These are phyloP conservation scores for Pristionchus exspectatus DNA, from an alignment of 2,888 invertebrate genomes.

Conservation along the genomic window DNA sequence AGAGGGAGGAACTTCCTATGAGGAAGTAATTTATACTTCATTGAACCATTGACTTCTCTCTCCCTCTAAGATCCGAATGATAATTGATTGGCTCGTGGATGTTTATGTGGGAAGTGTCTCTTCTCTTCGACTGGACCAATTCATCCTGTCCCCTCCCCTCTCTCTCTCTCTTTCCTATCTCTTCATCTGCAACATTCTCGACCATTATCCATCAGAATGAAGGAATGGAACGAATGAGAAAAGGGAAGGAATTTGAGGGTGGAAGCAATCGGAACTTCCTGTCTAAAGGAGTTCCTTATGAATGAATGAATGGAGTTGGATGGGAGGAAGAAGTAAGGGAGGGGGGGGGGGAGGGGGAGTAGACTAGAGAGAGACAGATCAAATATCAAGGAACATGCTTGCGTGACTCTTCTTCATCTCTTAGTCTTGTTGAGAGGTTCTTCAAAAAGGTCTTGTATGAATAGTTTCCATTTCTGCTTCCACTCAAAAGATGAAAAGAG, in stretches of 20 bases:
- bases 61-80: neutral
- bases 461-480: neutral
- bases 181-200: neutral
- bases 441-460: neutral
- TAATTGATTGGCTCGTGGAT: neutral
- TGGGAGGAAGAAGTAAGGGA: neutral
- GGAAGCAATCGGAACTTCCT: constrained; percentile 48
- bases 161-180: neutral
- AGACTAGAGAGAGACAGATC: neutral
- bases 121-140: neutral
- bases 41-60: neutral
- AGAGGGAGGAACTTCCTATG: constrained; percentile 47
- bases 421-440: neutral
- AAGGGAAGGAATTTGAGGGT: neutral
- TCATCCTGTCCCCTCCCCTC: neutral
- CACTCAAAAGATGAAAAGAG: neutral
- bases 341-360: neutral
- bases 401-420: constrained; percentile 1
- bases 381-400: neutral
- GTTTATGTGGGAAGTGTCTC: constrained; percentile 24
- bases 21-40: neutral
- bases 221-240: neutral
- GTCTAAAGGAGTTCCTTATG: constrained; percentile 8
- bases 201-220: neutral
- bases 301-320: neutral